Base-by-base conservation (phyloP, 2,888 invertebrate genomes). In the Bugula neritina region DNA sequence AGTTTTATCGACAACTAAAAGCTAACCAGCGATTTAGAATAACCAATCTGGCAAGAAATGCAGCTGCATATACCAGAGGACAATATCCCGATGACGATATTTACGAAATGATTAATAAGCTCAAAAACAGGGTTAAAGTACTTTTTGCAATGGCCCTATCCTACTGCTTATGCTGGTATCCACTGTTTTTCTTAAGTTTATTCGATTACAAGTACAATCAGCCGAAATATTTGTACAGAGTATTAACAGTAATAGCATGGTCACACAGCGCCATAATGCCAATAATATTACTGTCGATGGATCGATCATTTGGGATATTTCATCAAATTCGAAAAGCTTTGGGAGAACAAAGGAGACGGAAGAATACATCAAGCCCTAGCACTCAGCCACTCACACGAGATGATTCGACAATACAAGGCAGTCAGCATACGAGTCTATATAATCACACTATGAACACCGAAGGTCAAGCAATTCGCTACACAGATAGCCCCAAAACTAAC, bases 111-210 rank as follows among this genome's bases (percentile, higher is more conserved):
- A 79, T 83, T 10, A 76, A 78, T 72, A 80, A 80, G 70, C 80
- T 82, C 5, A 76, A 79, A 71, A 80, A 80, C 72, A 77, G 84
- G 25, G 81, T 82, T 29, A 80, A 81, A 72, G 80, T 83, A 31
- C 80, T 83, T 71, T 81, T 82, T 54, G 75, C 80, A 29, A 81
- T 81, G 54, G 78, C 80, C 1, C 75, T 78, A 10, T 75, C 80
- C 21, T 84, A 82, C 75, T 77, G 80, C n/a, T 54, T 82, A 10
- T 82, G 82, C 75, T 84, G 84, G 84, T 84, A 82, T 73, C 84
- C 84, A 1, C 77, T 82, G 23, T 84, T 82, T 73, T 75, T 82
- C n/a, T 77, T 84, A 43, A 81, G 82, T 21, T 71, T 84, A 25
- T 77, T 81, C 43, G 84, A 84, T 74, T 79, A 80, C 31, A 76